Evolutionary conservation across 2,113 vertebrate genomes (phyloP).

Genomic region (Progne subis): DNA sequence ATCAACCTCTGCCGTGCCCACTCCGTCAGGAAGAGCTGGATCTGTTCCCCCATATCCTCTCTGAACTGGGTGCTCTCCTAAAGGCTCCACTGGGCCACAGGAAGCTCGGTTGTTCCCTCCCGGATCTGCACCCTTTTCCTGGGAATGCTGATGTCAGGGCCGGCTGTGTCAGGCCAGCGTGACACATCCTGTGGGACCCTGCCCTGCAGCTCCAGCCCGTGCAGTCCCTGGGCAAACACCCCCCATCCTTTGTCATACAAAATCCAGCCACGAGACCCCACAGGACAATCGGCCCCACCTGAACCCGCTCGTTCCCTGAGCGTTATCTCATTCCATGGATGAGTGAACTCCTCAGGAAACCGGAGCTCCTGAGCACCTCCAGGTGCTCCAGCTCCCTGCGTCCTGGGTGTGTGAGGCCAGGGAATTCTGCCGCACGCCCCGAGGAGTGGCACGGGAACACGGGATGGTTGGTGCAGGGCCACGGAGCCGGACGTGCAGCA

Average conservation of each 20-base stretch:
- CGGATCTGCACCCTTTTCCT: neutral
- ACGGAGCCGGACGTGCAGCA: neutral
- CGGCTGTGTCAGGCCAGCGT: neutral
- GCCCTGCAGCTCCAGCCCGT: neutral
- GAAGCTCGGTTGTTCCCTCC: neutral
- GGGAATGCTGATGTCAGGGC: neutral
- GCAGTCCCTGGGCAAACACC: neutral
- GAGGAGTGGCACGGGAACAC: fast-evolving
- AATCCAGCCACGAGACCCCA: neutral
- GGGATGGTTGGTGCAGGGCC: neutral
- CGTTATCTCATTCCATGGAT: neutral
- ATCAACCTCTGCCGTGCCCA: neutral
- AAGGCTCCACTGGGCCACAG: neutral
- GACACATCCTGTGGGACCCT: neutral
- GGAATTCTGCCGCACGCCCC: neutral
- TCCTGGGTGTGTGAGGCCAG: neutral
- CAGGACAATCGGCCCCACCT: neutral
- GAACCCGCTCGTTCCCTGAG: neutral
- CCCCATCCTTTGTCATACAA: neutral
- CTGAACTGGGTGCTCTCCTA: neutral
- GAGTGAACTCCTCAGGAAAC: neutral
- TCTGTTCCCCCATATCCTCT: neutral
- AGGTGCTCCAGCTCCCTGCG: neutral
- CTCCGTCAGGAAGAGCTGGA: neutral
- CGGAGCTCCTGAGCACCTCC: neutral